These are phyloP conservation scores for Erpornis zantholeuca DNA, from an alignment of 2,113 vertebrate species.

Conservation along the genomic window DNA sequence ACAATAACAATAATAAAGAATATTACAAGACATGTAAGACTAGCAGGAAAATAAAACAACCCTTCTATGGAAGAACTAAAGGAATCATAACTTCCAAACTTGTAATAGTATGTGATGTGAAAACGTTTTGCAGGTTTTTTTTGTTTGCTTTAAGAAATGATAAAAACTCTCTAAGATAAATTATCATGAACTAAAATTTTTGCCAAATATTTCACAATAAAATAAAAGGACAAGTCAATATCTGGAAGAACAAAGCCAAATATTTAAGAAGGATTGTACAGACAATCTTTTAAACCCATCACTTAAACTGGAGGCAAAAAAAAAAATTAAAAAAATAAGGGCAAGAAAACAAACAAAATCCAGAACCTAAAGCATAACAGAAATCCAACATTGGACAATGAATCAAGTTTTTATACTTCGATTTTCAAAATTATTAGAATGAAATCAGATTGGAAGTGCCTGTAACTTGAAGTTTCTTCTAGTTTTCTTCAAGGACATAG, in stretches of 20 bases:
- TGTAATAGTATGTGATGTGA: background rate
- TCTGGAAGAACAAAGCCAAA: background rate
- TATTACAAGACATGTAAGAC: background rate
- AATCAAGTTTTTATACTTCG: fast-evolving
- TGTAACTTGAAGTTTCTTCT: background rate
- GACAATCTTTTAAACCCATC: background rate
- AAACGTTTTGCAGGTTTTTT: fast-evolving
- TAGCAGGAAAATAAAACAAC: background rate
- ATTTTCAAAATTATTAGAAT: background rate
- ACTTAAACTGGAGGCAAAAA: background rate
- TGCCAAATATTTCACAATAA: background rate
- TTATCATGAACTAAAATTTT: background rate
- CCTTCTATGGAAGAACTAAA: background rate
- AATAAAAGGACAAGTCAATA: fast-evolving
- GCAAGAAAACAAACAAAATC: background rate
- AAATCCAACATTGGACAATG: background rate
- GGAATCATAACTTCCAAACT: background rate
- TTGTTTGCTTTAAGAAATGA: background rate
- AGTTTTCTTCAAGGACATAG: background rate
- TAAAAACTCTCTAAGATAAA: background rate
- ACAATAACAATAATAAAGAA: background rate
- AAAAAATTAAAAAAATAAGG: background rate
- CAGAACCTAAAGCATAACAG: background rate
- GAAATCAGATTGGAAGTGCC: background rate
- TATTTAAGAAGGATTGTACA: background rate